Percentiles rank a stretch among this genome's conserved stretches.
phyloP scores from a whole-genome alignment of 2,888 invertebrate species.

The Vanessa cardui region DNA sequence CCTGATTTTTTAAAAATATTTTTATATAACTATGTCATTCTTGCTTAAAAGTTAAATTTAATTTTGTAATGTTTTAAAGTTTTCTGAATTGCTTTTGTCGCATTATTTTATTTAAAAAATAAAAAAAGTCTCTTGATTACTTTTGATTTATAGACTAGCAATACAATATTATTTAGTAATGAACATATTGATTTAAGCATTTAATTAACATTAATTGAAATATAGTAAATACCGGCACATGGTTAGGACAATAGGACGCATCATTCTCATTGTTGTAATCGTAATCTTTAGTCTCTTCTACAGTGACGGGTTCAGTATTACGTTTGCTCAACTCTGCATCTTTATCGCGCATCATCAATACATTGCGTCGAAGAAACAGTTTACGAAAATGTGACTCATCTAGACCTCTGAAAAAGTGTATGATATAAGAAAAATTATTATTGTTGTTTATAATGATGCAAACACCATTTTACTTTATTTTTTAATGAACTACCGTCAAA shows the following conservation, averaged over 20 bases:
- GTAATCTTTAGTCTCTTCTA: conserved; percentile 67
- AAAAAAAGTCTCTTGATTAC: no score
- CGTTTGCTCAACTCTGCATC: conserved; percentile 48
- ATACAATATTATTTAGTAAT: no score
- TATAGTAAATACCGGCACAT: conserved; percentile 55
- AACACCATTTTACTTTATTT: not conserved
- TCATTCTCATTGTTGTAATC: conserved; percentile 79
- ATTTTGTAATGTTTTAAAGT: no score
- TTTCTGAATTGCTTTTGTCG: no score
- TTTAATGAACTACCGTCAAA: no score
- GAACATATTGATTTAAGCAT: no score
- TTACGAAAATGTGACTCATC: conserved; percentile 75
- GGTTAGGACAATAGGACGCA: conserved; percentile 73
- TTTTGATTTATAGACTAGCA: no score
- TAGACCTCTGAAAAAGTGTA: conserved; percentile 59
- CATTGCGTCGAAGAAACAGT: conserved; percentile 66
- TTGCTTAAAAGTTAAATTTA: no score
- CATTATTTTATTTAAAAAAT: no score
- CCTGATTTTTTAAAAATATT: conserved; percentile 49
- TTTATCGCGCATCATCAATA: conserved; percentile 59
- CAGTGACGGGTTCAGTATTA: conserved; percentile 53
- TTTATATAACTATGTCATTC: no score
- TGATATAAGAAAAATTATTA: not conserved
- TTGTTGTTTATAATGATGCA: not conserved
- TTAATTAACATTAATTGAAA: not conserved